These are phyloP conservation scores for Syrmaticus mikado DNA, from an alignment of 2,113 vertebrate genomes.

Conservation along the genomic window DNA sequence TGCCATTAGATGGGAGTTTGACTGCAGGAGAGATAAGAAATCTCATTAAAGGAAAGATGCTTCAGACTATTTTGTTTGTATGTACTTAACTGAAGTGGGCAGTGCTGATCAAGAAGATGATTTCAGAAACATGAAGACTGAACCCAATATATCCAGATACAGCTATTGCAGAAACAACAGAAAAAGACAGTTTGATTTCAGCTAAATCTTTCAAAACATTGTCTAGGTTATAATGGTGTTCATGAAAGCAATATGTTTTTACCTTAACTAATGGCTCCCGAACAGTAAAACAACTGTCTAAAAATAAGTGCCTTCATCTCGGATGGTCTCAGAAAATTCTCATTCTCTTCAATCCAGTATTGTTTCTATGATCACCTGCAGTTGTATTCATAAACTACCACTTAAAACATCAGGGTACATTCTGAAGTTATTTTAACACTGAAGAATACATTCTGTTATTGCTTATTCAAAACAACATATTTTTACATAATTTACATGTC, in stretches of 20 bases:
- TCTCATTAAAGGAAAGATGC: background rate
- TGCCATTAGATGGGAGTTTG: background rate
- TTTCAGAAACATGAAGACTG: background rate
- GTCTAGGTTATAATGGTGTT: background rate
- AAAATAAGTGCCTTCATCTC: background rate
- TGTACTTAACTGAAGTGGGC: background rate
- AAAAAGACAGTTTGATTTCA: background rate
- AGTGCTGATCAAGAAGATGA: background rate
- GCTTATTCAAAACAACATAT: slow-evolving; percentile 12
- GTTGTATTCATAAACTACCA: background rate
- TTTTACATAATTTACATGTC: background rate
- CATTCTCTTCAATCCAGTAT: background rate
- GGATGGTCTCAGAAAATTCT: slow-evolving; percentile 1
- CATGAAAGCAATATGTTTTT: background rate
- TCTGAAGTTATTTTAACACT: slow-evolving; percentile 12
- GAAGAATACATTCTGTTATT: slow-evolving; percentile 22
- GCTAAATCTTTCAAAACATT: background rate
- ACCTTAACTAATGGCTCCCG: background rate
- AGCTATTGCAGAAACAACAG: background rate
- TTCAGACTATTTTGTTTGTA: background rate
- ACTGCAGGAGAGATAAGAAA: background rate
- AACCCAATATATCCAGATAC: background rate
- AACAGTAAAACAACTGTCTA: slow-evolving; percentile 4
- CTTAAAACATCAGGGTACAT: slow-evolving; percentile 23
- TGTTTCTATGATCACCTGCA: slow-evolving; percentile 38